Evolutionary conservation across 2,888 invertebrate genomes (phyloP), one percentile per base, ranked within the genome.

Genomic region (Lumbricus terrestris): DNA sequence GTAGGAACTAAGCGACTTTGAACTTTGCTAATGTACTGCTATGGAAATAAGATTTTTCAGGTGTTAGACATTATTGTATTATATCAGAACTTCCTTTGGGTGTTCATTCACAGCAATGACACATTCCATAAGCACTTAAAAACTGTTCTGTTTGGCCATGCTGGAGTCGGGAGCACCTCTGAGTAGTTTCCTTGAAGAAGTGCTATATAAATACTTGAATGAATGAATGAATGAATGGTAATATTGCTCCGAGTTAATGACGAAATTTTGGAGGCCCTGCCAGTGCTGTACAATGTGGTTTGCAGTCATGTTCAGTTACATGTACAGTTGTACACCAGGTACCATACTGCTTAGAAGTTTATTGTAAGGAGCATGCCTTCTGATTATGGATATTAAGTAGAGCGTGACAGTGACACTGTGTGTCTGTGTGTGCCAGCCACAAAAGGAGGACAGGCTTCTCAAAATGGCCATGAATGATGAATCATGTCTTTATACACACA

Each of bases 371-470:
- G n/a, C 69, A n/a, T n/a, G 69, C 13, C 8, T 69, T 69, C n/a
- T 69, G 69, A 69, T 69, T 69, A 69, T 69, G 69, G 29, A 69
- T 69, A 69, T n/a, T 69, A n/a, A 69, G n/a, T 69, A n/a, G 69
- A 69, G 69, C 69, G n/a, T 69, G 69, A 69, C 69, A 69, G n/a
- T 69, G 69, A 69, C 69, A 69, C 69, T n/a, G 69, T 69, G 69
- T 47, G 47, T n/a, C 29, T 69, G 69, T 47, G 47, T 69, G 69
- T n/a, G 11, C 69, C 69, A 69, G 69, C 69, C 29, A 23, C 47
- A n/a, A 69, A n/a, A 69, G 0, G 29, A 29, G 29, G 8, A n/a
- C 69, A 5, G 69, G n/a, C 69, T 69, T 29, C n/a, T 69, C 69
- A n/a, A 69, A 69, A n/a, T 69, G n/a, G n/a, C 29, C n/a, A n/a